Conservation (phyloP, 2,888 invertebrate genomes). For the Chalcosyrphus nemorum region DNA sequence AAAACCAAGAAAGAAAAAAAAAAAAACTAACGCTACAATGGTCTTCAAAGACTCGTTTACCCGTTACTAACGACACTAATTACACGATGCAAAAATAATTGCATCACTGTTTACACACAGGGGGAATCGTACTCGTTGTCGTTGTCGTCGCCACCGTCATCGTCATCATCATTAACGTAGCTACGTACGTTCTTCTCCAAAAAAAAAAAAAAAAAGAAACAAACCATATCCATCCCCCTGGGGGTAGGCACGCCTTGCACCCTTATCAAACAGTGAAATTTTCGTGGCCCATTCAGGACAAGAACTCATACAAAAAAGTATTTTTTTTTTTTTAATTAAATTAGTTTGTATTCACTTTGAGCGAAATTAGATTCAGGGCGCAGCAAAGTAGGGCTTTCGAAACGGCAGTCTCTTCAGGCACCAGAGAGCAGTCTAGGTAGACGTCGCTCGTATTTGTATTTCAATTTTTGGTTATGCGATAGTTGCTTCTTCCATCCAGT, state of each 20-base stretch:
- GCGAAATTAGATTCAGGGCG: constrained; percentile 36
- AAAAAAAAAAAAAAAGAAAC: too few species aligned
- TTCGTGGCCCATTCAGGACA: constrained; percentile 22
- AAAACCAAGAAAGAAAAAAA: not conserved
- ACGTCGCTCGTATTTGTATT: constrained; percentile 9
- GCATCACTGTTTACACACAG: constrained; percentile 46
- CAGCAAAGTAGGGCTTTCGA: too few species aligned
- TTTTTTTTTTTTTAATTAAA: constrained; percentile 45
- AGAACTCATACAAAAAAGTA: constrained; percentile 6
- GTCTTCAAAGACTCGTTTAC: constrained; percentile 60
- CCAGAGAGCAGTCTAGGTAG: not conserved
- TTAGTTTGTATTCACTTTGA: constrained; percentile 51
- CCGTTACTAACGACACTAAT: constrained; percentile 63
- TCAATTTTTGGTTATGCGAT: constrained; percentile 29
- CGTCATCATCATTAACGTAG: constrained; percentile 37
- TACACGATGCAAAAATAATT: constrained; percentile 63
- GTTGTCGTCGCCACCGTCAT: constrained; percentile 2
- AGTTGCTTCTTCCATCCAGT: constrained; percentile 36
- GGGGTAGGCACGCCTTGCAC: constrained; percentile 23
- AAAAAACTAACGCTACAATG: not conserved
- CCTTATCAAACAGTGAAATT: constrained; percentile 33
- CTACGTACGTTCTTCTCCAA: constrained; percentile 13
- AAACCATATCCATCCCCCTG: not conserved
- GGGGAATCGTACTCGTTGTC: constrained; percentile 21
- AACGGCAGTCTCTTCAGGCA: too few species aligned